Evolutionary conservation across 2,113 vertebrate genomes (phyloP).

Genomic region (Podocnemis expansa): DNA sequence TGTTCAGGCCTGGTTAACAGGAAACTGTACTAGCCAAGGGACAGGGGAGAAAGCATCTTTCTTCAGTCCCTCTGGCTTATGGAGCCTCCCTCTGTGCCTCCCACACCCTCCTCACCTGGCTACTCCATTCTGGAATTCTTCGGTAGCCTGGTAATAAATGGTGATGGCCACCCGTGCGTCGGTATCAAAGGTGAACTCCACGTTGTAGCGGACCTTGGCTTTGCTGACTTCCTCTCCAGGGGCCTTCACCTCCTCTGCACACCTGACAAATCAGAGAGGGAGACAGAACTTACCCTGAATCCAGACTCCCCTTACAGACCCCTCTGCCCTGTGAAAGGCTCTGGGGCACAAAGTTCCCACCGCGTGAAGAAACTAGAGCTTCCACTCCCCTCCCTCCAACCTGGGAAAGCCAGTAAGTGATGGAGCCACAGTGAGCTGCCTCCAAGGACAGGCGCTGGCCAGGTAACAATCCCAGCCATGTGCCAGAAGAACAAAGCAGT

Average conservation of each 20-base stretch:
- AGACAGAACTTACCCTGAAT: not conserved
- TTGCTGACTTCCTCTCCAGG: slow-evolving; percentile 84
- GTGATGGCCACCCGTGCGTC: slow-evolving; percentile 95
- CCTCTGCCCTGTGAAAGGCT: not conserved
- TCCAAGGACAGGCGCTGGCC: not conserved
- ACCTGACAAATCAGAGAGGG: slow-evolving; percentile 74
- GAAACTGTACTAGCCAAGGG: accelerated
- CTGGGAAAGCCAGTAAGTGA: not conserved
- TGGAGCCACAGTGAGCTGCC: not conserved
- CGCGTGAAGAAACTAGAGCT: not conserved
- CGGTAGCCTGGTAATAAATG: slow-evolving; percentile 96
- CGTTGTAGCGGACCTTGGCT: slow-evolving; percentile 89
- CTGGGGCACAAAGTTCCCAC: not conserved
- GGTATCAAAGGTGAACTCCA: slow-evolving; percentile 96
- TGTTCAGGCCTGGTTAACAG: accelerated
- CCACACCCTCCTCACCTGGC: slow-evolving; percentile 82
- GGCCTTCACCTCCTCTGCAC: slow-evolving; percentile 91
- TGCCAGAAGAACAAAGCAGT: not conserved
- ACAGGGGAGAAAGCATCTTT: not conserved
- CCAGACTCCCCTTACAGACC: too few relatives aligned
- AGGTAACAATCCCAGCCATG: too few relatives aligned
- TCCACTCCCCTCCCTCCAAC: not conserved
- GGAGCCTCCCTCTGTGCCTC: not conserved
- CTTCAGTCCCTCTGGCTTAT: not conserved
- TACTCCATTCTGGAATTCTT: slow-evolving; percentile 94